Percentiles rank a stretch among this genome's conserved stretches.
These are phyloP conservation scores for Arctia plantaginis DNA, from an alignment of 2,888 invertebrate species.

Conservation along the genomic window DNA sequence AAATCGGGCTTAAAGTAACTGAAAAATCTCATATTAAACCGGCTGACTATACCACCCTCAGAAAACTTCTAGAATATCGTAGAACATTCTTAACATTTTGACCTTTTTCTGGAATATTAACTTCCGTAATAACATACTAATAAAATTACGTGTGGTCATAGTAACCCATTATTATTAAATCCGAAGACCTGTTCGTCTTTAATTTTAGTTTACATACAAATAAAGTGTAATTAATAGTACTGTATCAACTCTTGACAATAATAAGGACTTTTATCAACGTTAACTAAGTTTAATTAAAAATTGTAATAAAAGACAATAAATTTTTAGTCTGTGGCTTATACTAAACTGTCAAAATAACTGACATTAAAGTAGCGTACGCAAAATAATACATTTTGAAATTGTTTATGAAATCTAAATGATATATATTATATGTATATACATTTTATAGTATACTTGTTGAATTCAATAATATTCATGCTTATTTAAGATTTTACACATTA, in stretches of 20 bases:
- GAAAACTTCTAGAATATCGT: too few relatives aligned
- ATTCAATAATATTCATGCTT: constrained; percentile 16
- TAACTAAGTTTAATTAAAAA: constrained; percentile 24
- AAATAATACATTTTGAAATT: constrained; percentile 23
- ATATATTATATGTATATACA: constrained; percentile 8
- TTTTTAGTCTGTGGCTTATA: constrained; percentile 29
- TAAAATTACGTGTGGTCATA: too few relatives aligned
- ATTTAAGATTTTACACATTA: constrained; percentile 19
- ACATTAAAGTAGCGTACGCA: constrained; percentile 44
- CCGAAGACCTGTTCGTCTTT: constrained; percentile 1
- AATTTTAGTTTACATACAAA: background rate
- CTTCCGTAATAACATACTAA: too few relatives aligned
- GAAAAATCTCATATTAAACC: too few relatives aligned
- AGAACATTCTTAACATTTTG: too few relatives aligned
- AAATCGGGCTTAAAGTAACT: too few relatives aligned
- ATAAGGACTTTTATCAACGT: constrained; percentile 24
- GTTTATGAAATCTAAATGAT: background rate
- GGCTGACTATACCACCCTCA: too few relatives aligned
- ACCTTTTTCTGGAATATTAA: too few relatives aligned
- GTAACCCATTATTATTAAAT: background rate
- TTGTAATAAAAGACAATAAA: constrained; percentile 45
- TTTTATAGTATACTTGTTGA: constrained; percentile 29
- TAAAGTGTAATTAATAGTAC: background rate
- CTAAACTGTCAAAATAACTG: constrained; percentile 33
- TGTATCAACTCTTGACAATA: constrained; percentile 30